phyloP scores from a whole-genome alignment of 2,888 invertebrate species.

The Agrochola lota region DNA sequence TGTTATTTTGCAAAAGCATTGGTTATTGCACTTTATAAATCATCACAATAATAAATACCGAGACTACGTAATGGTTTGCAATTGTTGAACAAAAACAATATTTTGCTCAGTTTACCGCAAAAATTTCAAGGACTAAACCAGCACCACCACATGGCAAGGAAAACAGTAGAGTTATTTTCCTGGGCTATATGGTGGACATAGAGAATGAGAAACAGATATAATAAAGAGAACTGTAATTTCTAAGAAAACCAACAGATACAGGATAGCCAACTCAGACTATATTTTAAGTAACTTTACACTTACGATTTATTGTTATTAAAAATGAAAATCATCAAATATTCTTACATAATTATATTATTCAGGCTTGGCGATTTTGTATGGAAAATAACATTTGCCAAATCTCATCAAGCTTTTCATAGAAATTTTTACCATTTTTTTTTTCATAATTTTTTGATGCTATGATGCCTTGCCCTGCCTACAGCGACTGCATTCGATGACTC shows the following conservation, averaged over 20 bases:
- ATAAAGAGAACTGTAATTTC: background rate
- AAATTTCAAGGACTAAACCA: background rate
- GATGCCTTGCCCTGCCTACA: background rate
- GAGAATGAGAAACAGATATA: background rate
- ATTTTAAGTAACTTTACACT: background rate
- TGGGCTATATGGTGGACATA: background rate
- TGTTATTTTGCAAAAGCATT: conserved; percentile 31
- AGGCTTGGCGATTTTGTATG: background rate
- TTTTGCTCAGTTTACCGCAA: conserved; percentile 10
- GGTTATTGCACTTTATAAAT: conserved; percentile 5
- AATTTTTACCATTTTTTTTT: background rate
- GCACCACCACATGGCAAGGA: background rate
- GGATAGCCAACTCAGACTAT: background rate
- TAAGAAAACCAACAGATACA: background rate
- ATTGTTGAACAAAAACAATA: background rate
- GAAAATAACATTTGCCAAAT: background rate
- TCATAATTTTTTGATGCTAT: background rate
- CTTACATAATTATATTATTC: background rate
- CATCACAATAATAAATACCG: conserved; percentile 3
- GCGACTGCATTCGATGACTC: background rate
- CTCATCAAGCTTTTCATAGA: background rate
- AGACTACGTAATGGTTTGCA: background rate
- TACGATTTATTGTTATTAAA: background rate
- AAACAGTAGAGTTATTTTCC: conserved; percentile 12
- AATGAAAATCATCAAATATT: background rate